A percentile compares a stretch with the other conserved stretches of the same genome.
phyloP scores from a whole-genome alignment of 2,113 vertebrate species.

The Antechinus stuartii region DNA sequence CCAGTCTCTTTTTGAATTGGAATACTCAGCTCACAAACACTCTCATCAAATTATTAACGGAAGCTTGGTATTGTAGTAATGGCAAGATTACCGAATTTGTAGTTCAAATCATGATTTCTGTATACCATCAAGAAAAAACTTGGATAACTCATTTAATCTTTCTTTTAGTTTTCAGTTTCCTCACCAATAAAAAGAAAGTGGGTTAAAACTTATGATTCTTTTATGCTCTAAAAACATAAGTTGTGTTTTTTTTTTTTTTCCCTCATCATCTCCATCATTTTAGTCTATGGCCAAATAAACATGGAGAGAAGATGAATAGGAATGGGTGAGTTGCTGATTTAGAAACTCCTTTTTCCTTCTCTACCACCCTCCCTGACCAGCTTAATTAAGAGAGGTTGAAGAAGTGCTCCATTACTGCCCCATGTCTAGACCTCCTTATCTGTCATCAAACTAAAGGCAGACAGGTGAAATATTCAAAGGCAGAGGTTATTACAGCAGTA shows the following conservation, averaged over 20 bases:
- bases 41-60: not conserved
- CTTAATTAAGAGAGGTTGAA: not conserved
- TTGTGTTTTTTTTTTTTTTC: not conserved
- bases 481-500: not conserved
- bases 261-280: not conserved
- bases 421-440: not conserved
- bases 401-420: not conserved
- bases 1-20: not conserved
- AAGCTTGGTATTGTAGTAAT: not conserved
- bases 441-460: not conserved
- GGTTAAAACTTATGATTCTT: conserved; percentile 38
- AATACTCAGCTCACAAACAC: not conserved
- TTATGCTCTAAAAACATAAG: conserved; percentile 25
- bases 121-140: not conserved
- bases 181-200: not conserved
- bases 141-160: not conserved
- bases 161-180: not conserved
- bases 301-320: not conserved
- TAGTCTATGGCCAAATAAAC: not conserved
- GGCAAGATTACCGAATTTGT: not conserved
- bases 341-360: not conserved
- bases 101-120: not conserved
- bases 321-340: not conserved
- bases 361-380: not conserved
- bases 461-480: not conserved